Evolutionary conservation across 2,888 invertebrate genomes (phyloP).

Genomic region (Athalia cordata): DNA sequence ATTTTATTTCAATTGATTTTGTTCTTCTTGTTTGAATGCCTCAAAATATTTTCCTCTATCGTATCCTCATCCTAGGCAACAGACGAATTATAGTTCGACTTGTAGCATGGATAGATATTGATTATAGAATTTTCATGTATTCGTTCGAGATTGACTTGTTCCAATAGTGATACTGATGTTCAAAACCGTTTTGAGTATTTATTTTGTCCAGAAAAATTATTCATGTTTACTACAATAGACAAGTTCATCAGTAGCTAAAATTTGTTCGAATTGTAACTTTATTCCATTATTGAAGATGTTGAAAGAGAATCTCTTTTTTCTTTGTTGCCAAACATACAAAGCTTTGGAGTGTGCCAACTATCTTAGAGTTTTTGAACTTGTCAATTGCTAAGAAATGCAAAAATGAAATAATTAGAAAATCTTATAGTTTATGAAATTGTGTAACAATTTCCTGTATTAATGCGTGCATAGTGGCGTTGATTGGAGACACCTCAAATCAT

Average conservation of each 20-base stretch:
- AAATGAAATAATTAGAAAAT: conserved; percentile 27
- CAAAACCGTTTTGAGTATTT: not conserved
- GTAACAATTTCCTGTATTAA: conserved; percentile 65
- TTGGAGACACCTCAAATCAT: conserved; percentile 77
- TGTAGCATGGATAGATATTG: conserved; percentile 37
- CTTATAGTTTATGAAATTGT: conserved; percentile 49
- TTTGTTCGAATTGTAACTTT: not conserved
- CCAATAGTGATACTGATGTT: conserved; percentile 20
- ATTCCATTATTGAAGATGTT: not conserved
- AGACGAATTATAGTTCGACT: conserved; percentile 25
- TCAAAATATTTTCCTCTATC: conserved; percentile 52
- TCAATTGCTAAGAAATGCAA: conserved; percentile 8
- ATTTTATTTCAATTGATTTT: conserved; percentile 27
- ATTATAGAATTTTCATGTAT: conserved; percentile 28
- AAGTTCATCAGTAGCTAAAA: conserved; percentile 16
- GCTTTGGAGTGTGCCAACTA: not conserved
- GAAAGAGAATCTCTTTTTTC: not conserved
- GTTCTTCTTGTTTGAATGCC: conserved; percentile 55
- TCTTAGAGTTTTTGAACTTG: conserved; percentile 11
- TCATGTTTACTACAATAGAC: conserved; percentile 18
- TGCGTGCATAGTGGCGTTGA: conserved; percentile 74
- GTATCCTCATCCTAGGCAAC: conserved; percentile 39
- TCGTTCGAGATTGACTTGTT: conserved; percentile 16
- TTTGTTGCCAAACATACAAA: not conserved
- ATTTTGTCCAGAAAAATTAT: not conserved